Percentiles rank a stretch among this genome's conserved stretches.
Evolutionary conservation across 35 echinoderm and acorn worm species (phyloP).

Genomic region (Holothuria glaberrima): DNA sequence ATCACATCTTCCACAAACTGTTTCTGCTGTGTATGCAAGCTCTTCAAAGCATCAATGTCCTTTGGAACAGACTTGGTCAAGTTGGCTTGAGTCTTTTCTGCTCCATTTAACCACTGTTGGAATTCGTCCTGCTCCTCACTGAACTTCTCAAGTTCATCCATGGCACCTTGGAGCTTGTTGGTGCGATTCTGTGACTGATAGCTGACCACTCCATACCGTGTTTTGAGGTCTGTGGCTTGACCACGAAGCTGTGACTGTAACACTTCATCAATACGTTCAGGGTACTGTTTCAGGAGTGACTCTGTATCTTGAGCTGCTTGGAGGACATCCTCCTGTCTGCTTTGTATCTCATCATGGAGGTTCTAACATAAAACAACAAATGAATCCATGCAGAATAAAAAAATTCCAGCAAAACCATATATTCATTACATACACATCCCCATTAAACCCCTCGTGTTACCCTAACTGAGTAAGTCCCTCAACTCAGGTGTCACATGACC

Average conservation of each 20-base stretch:
- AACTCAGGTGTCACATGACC: too few species aligned
- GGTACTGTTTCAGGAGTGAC: constrained; percentile 76
- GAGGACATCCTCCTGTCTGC: constrained; percentile 81
- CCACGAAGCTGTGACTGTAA: constrained; percentile 68
- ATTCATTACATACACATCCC: too few species aligned
- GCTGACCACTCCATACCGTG: constrained; percentile 87
- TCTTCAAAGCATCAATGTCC: constrained; percentile 75
- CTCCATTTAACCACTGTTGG: constrained; percentile 68
- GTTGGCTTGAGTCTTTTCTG: constrained; percentile 77
- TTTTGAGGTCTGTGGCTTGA: constrained; percentile 73
- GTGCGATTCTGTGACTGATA: constrained; percentile 79
- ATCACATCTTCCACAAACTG: constrained; percentile 91
- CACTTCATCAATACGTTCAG: constrained; percentile 70
- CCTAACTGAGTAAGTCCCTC: too few species aligned
- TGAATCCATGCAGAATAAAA: background rate
- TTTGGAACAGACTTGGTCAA: constrained; percentile 55
- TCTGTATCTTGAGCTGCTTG: constrained; percentile 76
- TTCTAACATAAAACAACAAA: constrained; percentile 38
- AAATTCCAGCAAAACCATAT: background rate
- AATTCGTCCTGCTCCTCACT: constrained; percentile 79
- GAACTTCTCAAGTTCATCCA: constrained; percentile 88
- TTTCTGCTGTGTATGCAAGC: constrained; percentile 67
- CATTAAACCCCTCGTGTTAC: too few species aligned
- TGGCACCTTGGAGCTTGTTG: constrained; percentile 68
- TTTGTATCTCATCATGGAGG: constrained; percentile 83